phyloP scores from a whole-genome alignment of 2,888 invertebrate species.

The Synergus laeviventris region DNA sequence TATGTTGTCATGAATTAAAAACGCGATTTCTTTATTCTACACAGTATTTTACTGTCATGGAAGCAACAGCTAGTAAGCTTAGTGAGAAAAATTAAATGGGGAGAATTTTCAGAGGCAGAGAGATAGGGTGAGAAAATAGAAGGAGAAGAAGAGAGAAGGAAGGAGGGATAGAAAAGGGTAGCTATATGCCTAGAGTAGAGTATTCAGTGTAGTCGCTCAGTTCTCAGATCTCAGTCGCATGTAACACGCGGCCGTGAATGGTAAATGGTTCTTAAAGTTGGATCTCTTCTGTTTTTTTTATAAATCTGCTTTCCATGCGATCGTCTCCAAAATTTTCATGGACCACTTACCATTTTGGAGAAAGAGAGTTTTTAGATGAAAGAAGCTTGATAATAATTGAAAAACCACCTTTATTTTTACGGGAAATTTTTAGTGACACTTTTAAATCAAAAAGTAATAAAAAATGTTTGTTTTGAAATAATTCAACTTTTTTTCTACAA shows the following conservation, averaged over 20 bases:
- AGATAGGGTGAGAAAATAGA: conserved; percentile 31
- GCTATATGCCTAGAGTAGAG: conserved; percentile 54
- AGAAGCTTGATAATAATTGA: no score
- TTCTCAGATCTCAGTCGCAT: conserved; percentile 66
- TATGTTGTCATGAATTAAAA: background rate
- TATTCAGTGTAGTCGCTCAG: conserved; percentile 44
- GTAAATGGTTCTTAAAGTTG: conserved; percentile 47
- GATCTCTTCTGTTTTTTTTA: background rate
- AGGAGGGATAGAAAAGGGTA: conserved; percentile 11
- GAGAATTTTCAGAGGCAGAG: conserved; percentile 39
- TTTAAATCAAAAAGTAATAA: background rate
- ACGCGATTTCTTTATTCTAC: background rate
- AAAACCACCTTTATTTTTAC: no score
- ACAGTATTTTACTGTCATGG: background rate
- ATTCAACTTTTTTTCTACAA: background rate
- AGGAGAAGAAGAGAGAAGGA: conserved; percentile 32
- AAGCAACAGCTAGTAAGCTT: conserved; percentile 57
- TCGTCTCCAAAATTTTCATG: background rate
- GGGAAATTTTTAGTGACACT: background rate
- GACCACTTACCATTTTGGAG: background rate
- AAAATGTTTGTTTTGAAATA: background rate
- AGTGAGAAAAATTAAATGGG: background rate
- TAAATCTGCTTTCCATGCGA: background rate
- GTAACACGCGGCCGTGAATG: conserved; percentile 64
- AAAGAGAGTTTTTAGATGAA: no score